A percentile compares a stretch with the other conserved stretches of the same genome.
Conservation (phyloP, 1,140 invertebrate genomes). For the Drosophila kohkoa region DNA sequence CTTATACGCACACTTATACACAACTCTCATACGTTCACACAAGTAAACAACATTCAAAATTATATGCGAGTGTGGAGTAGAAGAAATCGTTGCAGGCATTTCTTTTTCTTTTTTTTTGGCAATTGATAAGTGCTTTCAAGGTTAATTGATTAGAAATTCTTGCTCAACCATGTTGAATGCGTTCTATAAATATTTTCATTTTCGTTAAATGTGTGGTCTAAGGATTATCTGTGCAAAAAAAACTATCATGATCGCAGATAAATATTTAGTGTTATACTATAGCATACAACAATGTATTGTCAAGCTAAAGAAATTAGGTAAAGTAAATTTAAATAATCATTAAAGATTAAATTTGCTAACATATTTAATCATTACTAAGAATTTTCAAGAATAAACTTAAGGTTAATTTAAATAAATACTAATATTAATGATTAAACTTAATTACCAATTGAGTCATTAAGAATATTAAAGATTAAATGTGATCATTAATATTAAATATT, state of each 20-base stretch:
- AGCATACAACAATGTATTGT: background rate
- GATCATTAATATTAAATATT: too few species aligned
- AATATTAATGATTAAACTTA: too few species aligned
- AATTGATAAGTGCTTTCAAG: constrained; percentile 46
- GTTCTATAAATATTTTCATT: constrained; percentile 8
- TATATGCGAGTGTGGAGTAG: constrained; percentile 7
- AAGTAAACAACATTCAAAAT: constrained; percentile 20
- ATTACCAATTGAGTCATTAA: too few species aligned
- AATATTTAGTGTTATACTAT: background rate
- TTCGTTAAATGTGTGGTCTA: background rate
- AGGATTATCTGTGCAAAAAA: background rate
- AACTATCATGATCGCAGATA: background rate
- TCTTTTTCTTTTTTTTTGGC: constrained; percentile 40
- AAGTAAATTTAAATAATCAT: too few species aligned
- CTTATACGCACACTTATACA: constrained; percentile 23
- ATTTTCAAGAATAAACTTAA: too few species aligned
- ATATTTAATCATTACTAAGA: too few species aligned
- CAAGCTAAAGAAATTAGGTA: too few species aligned
- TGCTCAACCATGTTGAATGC: constrained; percentile 2
- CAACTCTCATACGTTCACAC: constrained; percentile 5
- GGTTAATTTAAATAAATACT: too few species aligned
- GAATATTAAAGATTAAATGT: too few species aligned
- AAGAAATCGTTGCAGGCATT: constrained; percentile 47
- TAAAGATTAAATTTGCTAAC: too few species aligned
- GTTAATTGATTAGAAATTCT: constrained; percentile 42